A percentile compares a stretch with the other conserved stretches of the same genome.
Conservation (phyloP, 2,888 invertebrate genomes). For the Drosophila maculinotata region DNA sequence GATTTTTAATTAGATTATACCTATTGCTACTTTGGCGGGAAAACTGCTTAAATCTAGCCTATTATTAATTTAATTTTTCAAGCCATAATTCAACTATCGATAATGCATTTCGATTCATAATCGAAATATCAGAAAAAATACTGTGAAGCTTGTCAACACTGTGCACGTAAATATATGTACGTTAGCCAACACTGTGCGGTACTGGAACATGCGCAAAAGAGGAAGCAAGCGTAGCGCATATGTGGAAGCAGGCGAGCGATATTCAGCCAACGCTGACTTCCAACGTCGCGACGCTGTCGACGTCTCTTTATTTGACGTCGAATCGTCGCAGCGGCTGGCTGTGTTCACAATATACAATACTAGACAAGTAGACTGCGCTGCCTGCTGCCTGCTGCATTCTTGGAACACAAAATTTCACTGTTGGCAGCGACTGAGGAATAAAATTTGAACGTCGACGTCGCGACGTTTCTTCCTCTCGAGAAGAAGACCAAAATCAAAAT, state of each 20-base stretch:
- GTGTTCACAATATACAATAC: constrained; percentile 61
- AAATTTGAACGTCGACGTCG: constrained; percentile 80
- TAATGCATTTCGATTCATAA: neutral
- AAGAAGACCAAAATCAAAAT: constrained; percentile 76
- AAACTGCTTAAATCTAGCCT: neutral
- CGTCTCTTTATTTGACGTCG: constrained; percentile 65
- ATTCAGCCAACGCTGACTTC: constrained; percentile 59
- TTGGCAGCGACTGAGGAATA: constrained; percentile 80
- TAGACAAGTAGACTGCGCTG: constrained; percentile 65
- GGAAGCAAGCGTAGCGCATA: constrained; percentile 45
- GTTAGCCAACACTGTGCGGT: constrained; percentile 40
- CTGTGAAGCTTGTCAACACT: constrained; percentile 23
- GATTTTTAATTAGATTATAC: too few species aligned
- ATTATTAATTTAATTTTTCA: neutral
- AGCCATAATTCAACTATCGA: constrained; percentile 10
- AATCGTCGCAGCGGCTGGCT: constrained; percentile 67
- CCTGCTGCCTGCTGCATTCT: constrained; percentile 63
- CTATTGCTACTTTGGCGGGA: neutral
- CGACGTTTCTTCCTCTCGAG: constrained; percentile 75
- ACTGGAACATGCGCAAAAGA: constrained; percentile 59
- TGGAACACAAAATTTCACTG: constrained; percentile 75
- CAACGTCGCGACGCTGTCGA: constrained; percentile 66
- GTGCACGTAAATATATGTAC: neutral
- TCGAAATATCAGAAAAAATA: constrained; percentile 7
- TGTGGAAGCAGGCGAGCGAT: constrained; percentile 45